Evolutionary conservation across 1,140 invertebrate genomes (phyloP).

Genomic region (Parapsyche elsis): DNA sequence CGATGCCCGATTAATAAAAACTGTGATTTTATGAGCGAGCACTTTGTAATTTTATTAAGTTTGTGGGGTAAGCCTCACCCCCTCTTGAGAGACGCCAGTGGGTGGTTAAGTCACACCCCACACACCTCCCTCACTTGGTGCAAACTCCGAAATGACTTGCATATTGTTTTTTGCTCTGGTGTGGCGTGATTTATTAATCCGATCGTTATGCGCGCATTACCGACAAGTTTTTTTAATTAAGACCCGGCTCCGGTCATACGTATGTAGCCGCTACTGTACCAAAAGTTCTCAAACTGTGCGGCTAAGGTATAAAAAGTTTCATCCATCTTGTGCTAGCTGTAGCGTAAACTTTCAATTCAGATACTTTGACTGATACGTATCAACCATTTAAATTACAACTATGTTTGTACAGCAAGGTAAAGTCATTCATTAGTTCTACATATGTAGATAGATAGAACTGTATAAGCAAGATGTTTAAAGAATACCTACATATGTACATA

Average conservation of each 20-base stretch:
- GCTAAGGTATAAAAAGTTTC: too few species aligned
- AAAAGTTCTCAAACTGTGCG: not conserved
- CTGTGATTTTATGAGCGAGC: slow-evolving; percentile 56
- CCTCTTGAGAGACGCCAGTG: not conserved
- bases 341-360: too few species aligned
- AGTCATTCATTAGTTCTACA: too few species aligned
- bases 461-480: too few species aligned
- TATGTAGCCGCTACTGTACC: not conserved
- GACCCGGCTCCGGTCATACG: slow-evolving; percentile 11
- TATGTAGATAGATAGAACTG: too few species aligned
- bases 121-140: slow-evolving; percentile 2
- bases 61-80: slow-evolving; percentile 20
- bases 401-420: too few species aligned
- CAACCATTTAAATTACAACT: too few species aligned
- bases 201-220: slow-evolving; percentile 53
- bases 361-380: too few species aligned
- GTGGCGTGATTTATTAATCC: slow-evolving; percentile 50
- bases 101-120: not conserved
- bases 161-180: slow-evolving; percentile 53
- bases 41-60: slow-evolving; percentile 57
- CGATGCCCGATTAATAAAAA: slow-evolving; percentile 57
- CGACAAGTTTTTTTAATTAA: slow-evolving; percentile 56
- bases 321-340: too few species aligned
- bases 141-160: slow-evolving; percentile 55
- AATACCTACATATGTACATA: too few species aligned